Base-by-base conservation (phyloP, 2,113 vertebrate species). In the Puntigrus tetrazona region DNA sequence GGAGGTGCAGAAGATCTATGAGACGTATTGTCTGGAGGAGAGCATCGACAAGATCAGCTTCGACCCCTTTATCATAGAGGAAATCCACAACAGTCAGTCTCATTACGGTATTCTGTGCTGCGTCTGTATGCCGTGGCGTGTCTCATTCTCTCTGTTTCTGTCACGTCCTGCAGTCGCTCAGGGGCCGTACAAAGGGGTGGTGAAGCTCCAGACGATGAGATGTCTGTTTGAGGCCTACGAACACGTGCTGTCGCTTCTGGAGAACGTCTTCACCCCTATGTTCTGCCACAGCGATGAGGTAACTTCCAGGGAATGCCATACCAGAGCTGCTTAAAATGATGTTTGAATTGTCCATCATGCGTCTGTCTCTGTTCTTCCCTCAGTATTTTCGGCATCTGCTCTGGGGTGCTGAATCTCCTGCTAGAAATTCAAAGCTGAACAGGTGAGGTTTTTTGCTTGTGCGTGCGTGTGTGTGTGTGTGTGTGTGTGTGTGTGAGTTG, bases 241-340 rank as follows among this genome's bases (percentile, higher is more conserved):
- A 75, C 98, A 97, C 2, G 98, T 99, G 36, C 95, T 99, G 86
- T 97, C 95, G 63, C 94, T 99, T 5, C 93, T 99, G 45, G 98
- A 99, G 92, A 95, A 92, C 0, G 97, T 99, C 75, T 99, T 99
- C 87, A 98, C 97, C 0, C 98, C 97, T 11, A 97, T 98, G 95
- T 99, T 99, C 92, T 98, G 97, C 81, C 98, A 99, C 91, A 99
- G 98, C 69, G 96, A 98, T 89, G 97, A 98, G 92, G 98, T 99
- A 92, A 59, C 29, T 29, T 38, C 50, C 8, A 34, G 8, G 16
- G 10, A 31, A 52, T 22, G 18, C 0, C 8, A 18, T 52, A 20
- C 13, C 6, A 69, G 22, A 43, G 27, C 22, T 70, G 67, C 34
- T 38, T 10, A 38, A 41, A 22, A 45, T 47, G 36, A n/a, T 18